Percentiles rank a stretch among this genome's conserved stretches.
phyloP scores from a whole-genome alignment of 2,888 invertebrate species.

The Metopia argyrocephala region DNA sequence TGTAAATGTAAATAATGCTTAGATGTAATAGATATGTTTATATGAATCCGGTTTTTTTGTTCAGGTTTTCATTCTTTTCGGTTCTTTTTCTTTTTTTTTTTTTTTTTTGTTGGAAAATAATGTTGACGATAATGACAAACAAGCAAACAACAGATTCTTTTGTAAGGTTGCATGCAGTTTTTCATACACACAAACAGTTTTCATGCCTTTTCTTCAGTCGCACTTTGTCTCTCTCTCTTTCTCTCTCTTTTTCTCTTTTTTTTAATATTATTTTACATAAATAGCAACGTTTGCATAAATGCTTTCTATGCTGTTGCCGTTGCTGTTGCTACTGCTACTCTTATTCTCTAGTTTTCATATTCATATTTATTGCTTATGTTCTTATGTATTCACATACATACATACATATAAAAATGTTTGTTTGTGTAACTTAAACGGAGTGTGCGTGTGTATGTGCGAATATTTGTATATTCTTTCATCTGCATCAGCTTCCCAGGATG shows the following conservation, averaged over 20 bases:
- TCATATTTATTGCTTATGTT: slow-evolving; percentile 28
- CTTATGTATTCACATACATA: not conserved
- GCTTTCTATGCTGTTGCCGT: slow-evolving; percentile 37
- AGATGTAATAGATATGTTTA: slow-evolving; percentile 37
- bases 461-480: not conserved
- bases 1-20: slow-evolving; percentile 39
- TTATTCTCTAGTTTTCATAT: slow-evolving; percentile 32
- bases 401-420: too few relatives aligned
- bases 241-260: slow-evolving; percentile 18
- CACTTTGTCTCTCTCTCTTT: not conserved
- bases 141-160: slow-evolving; percentile 61
- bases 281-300: slow-evolving; percentile 73
- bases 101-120: slow-evolving; percentile 47
- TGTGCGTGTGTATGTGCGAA: not conserved
- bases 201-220: too few relatives aligned
- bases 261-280: slow-evolving; percentile 67
- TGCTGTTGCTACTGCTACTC: too few relatives aligned
- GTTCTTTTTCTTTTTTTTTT: slow-evolving; percentile 11
- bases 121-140: slow-evolving; percentile 65
- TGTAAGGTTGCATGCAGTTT: slow-evolving; percentile 27
- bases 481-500: slow-evolving; percentile 67
- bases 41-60: slow-evolving; percentile 4
- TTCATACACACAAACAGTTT: not conserved
- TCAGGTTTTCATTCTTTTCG: slow-evolving; percentile 9
- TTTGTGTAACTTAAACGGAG: not conserved